Conservation (phyloP, 2,888 invertebrate species). For the Apamea sordens region DNA sequence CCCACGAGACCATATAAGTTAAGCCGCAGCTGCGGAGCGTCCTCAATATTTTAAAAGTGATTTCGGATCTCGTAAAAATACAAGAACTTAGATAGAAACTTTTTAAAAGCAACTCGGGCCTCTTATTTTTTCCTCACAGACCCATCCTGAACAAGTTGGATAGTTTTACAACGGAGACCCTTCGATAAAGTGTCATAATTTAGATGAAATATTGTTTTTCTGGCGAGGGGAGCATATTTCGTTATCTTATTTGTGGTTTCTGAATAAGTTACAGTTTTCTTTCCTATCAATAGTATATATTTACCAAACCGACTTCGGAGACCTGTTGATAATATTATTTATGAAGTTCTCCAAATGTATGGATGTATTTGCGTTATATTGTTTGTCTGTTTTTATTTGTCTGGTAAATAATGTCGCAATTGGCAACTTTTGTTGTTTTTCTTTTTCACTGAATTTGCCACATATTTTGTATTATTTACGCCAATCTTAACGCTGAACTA, state of each 20-base stretch:
- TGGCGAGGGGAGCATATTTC: conserved; percentile 78
- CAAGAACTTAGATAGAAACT: conserved; percentile 80
- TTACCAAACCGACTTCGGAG: conserved; percentile 66
- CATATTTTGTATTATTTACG: conserved; percentile 20
- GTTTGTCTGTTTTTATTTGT: conserved; percentile 46
- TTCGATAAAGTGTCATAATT: conserved; percentile 88
- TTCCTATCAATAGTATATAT: conserved; percentile 69
- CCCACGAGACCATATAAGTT: conserved; percentile 78
- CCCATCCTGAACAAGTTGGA: conserved; percentile 81
- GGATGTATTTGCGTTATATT: conserved; percentile 53
- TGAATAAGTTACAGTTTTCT: conserved; percentile 75
- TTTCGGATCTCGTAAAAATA: conserved; percentile 83
- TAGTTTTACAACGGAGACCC: conserved; percentile 86
- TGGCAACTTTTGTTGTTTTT: conserved; percentile 33
- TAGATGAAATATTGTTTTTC: conserved; percentile 85
- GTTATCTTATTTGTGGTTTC: conserved; percentile 80
- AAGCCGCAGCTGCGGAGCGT: conserved; percentile 75
- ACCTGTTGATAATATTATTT: conserved; percentile 79
- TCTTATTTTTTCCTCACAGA: conserved; percentile 83
- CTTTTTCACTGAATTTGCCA: conserved; percentile 13
- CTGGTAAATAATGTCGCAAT: conserved; percentile 52
- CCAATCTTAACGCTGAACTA: conserved; percentile 11
- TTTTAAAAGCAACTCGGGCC: conserved; percentile 81
- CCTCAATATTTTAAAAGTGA: conserved; percentile 84
- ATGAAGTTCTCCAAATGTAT: conserved; percentile 60